A percentile compares a stretch with the other conserved stretches of the same genome.
These are phyloP conservation scores for Neoarius graeffei DNA, from an alignment of 2,113 vertebrate genomes.

Conservation along the genomic window DNA sequence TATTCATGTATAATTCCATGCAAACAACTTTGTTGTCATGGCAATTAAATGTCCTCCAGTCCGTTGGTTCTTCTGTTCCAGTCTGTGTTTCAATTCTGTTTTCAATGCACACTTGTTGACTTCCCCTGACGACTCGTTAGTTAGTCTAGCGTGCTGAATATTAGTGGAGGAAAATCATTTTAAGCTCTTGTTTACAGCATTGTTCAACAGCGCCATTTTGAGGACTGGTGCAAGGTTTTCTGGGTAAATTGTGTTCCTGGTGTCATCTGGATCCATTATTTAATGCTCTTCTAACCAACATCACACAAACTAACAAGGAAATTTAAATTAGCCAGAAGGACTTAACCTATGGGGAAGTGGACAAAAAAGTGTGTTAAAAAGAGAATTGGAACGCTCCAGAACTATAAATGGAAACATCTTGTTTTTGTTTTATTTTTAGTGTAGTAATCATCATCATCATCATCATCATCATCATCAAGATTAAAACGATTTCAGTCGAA, in stretches of 20 bases:
- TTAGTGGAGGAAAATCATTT: background rate
- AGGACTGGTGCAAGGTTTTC: background rate
- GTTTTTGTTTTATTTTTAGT: background rate
- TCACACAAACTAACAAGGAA: background rate
- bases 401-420: background rate
- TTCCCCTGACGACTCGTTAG: background rate
- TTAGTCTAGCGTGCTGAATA: background rate
- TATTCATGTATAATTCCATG: background rate
- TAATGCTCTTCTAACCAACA: background rate
- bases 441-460: background rate
- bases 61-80: constrained; percentile 60
- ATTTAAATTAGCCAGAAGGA: background rate
- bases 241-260: background rate
- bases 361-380: background rate
- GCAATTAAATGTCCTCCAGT: background rate
- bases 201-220: background rate
- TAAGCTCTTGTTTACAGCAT: background rate
- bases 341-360: constrained; percentile 7
- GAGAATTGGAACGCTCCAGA: background rate
- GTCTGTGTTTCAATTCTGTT: constrained; percentile 49
- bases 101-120: constrained; percentile 11
- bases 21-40: background rate
- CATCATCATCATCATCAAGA: constrained; percentile 50
- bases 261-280: background rate
- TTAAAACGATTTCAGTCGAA: constrained; percentile 67